These are phyloP conservation scores for Dimorphilus gyrociliatus DNA, from an alignment of 2,888 invertebrate genomes.

Conservation along the genomic window DNA sequence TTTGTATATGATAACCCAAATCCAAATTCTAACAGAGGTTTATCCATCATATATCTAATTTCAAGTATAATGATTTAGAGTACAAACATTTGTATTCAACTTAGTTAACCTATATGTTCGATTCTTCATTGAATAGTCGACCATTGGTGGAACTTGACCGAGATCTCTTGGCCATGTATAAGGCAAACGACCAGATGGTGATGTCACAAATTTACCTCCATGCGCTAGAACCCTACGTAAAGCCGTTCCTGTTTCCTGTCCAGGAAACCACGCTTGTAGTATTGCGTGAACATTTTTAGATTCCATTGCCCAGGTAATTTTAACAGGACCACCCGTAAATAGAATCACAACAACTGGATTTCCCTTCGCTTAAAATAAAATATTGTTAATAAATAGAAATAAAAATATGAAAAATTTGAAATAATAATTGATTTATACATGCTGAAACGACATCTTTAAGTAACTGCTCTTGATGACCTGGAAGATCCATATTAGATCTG, in stretches of 20 bases:
- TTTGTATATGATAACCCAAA: slow-evolving; percentile 13
- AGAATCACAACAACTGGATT: slow-evolving; percentile 10
- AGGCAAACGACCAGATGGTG: slow-evolving; percentile 26
- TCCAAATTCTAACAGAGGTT: slow-evolving; percentile 8
- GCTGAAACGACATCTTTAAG: not conserved
- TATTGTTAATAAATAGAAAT: not conserved
- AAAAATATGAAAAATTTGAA: not conserved
- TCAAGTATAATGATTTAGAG: too few relatives aligned
- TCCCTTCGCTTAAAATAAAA: slow-evolving; percentile 4
- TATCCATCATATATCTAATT: not conserved
- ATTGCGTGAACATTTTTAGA: slow-evolving; percentile 9
- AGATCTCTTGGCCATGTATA: slow-evolving; percentile 23
- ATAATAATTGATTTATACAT: not conserved
- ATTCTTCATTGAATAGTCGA: slow-evolving; percentile 19
- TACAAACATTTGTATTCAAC: too few relatives aligned
- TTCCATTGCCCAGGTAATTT: slow-evolving; percentile 5
- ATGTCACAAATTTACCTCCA: slow-evolving; percentile 8
- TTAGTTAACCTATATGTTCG: slow-evolving; percentile 30
- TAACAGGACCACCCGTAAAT: slow-evolving; percentile 11
- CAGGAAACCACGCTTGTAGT: slow-evolving; percentile 14
- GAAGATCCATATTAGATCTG: slow-evolving; percentile 15
- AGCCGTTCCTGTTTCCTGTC: slow-evolving; percentile 13
- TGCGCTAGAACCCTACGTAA: slow-evolving; percentile 8
- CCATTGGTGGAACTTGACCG: slow-evolving; percentile 13
- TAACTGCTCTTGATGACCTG: slow-evolving; percentile 3